phyloP scores from a whole-genome alignment of 92 coral and sea anemone species.

The Ricordea florida region DNA sequence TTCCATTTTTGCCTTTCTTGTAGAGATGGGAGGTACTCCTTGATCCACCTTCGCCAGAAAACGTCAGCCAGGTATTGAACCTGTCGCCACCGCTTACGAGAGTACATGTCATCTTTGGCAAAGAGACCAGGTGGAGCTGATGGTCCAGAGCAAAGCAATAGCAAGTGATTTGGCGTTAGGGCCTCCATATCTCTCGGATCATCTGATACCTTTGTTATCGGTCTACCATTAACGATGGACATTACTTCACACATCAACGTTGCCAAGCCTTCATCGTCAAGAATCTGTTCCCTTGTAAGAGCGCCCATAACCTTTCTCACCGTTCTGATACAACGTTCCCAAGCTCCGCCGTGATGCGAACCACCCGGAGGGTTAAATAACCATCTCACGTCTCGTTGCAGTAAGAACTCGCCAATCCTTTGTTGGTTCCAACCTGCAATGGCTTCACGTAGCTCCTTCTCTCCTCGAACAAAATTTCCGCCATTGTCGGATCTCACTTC shows the following conservation, averaged over 20 bases:
- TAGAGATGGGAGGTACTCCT: too few relatives aligned
- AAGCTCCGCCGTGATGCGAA: constrained; percentile 14
- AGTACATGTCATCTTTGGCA: background rate
- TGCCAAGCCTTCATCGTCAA: constrained; percentile 17
- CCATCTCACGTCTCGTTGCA: constrained; percentile 23
- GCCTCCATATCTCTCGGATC: constrained; percentile 1
- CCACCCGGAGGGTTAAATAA: constrained; percentile 30
- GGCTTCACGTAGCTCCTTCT: too few relatives aligned
- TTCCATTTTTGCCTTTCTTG: too few relatives aligned
- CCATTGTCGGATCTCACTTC: too few relatives aligned
- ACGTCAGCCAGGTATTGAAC: too few relatives aligned
- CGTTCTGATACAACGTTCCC: constrained; percentile 22
- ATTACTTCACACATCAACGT: constrained; percentile 22
- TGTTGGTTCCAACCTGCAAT: too few relatives aligned
- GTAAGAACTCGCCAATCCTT: too few relatives aligned
- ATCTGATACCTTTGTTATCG: constrained; percentile 14
- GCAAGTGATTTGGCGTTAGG: background rate
- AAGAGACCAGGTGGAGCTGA: background rate
- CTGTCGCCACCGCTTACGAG: background rate
- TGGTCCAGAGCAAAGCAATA: background rate
- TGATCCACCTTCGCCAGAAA: too few relatives aligned
- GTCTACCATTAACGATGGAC: constrained; percentile 26
- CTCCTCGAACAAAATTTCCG: too few relatives aligned
- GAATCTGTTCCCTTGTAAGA: constrained; percentile 3
- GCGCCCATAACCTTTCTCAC: constrained; percentile 21